A percentile compares a stretch with the other conserved stretches of the same genome.
phyloP scores from a whole-genome alignment of 2,797 vertebrate genomes.

The Selene dorsalis region DNA sequence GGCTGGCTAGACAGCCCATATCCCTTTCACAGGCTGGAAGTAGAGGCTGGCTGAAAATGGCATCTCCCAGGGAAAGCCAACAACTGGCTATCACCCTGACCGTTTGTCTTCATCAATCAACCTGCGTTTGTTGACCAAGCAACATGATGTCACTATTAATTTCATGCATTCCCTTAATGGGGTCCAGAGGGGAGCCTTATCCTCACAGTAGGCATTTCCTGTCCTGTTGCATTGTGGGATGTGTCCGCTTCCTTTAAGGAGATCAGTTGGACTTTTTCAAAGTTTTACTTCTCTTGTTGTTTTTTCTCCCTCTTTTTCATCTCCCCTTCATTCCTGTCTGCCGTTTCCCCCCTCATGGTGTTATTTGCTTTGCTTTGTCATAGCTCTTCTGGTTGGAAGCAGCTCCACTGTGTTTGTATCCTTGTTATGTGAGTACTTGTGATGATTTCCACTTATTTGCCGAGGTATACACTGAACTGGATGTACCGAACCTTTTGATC shows the following conservation, averaged over 20 bases:
- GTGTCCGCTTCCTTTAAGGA: constrained; percentile 81
- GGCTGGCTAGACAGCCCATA: constrained; percentile 72
- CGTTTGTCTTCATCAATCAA: constrained; percentile 92
- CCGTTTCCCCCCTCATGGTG: constrained; percentile 56
- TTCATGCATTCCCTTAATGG: constrained; percentile 87
- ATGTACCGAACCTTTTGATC: constrained; percentile 86
- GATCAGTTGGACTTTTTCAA: constrained; percentile 80
- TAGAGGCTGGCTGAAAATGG: constrained; percentile 76
- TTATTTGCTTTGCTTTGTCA: constrained; percentile 81
- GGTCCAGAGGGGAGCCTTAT: constrained; percentile 82
- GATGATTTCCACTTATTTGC: constrained; percentile 83
- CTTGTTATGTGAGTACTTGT: constrained; percentile 80
- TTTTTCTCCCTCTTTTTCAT: constrained; percentile 67
- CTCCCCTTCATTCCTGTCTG: constrained; percentile 67
- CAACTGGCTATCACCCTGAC: constrained; percentile 86
- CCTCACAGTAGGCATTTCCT: constrained; percentile 85
- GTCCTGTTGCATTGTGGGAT: constrained; percentile 83
- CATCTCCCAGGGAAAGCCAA: constrained; percentile 85
- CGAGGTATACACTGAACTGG: constrained; percentile 81
- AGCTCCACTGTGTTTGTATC: constrained; percentile 74
- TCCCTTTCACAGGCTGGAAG: constrained; percentile 81
- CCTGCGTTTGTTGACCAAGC: constrained; percentile 88
- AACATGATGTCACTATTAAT: constrained; percentile 91
- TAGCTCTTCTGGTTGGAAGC: constrained; percentile 70
- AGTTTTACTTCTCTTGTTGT: constrained; percentile 68